phyloP scores from a whole-genome alignment of 2,888 invertebrate species.

The Galerucella nymphaeae region DNA sequence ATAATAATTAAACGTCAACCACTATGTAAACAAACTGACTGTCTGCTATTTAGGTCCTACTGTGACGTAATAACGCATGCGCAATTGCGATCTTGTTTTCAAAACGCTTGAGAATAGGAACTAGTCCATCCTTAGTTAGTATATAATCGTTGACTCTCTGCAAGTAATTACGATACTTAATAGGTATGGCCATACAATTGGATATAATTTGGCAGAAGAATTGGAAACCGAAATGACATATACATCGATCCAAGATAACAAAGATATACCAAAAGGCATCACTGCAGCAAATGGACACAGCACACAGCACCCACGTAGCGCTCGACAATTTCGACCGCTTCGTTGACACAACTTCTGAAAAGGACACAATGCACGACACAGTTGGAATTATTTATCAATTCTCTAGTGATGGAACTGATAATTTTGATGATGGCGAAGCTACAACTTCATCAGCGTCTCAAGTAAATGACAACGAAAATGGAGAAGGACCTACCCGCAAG shows the following conservation, averaged over 20 bases:
- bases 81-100: no score
- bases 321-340: conserved; percentile 44
- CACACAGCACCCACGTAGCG: conserved; percentile 54
- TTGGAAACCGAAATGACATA: conserved; percentile 53
- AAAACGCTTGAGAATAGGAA: no score
- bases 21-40: no score
- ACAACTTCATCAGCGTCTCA: no score
- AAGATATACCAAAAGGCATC: conserved; percentile 52
- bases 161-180: conserved; percentile 52
- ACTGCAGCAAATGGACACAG: conserved; percentile 38
- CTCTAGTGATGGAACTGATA: neutral
- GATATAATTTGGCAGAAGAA: conserved; percentile 54
- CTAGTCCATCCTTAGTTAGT: no score
- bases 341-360: conserved; percentile 34
- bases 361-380: no score
- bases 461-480: no score
- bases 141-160: conserved; percentile 18
- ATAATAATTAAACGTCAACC: no score
- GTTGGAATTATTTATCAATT: no score
- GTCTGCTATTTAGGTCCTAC: no score
- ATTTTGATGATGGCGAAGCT: conserved; percentile 36
- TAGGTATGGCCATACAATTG: conserved; percentile 54
- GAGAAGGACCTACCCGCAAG: conserved; percentile 19
- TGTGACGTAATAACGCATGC: no score
- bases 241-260: conserved; percentile 31